phyloP scores from a whole-genome alignment of 2,888 invertebrate species.

The Saturnia pavonia region DNA sequence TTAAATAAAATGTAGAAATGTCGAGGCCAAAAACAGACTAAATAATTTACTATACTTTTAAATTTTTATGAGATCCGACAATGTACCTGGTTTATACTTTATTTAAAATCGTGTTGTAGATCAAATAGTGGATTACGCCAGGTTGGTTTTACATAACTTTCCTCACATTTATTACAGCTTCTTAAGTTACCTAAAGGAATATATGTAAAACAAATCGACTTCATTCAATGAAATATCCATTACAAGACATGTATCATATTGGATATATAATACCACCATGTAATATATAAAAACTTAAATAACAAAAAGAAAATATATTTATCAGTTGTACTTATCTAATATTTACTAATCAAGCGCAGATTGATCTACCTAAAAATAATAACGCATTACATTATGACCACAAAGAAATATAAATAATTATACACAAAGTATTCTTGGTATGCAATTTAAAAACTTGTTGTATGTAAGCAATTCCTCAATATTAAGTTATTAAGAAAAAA shows the following conservation, averaged over 20 bases:
- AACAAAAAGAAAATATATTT: not conserved
- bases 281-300: not conserved
- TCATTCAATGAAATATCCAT: not conserved
- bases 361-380: no score
- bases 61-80: not conserved
- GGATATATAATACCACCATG: not conserved
- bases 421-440: no score
- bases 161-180: not conserved
- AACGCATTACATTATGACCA: no score
- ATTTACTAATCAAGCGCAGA: no score
- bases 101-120: not conserved
- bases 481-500: not conserved
- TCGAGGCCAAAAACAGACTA: constrained; percentile 36
- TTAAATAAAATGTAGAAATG: constrained; percentile 40
- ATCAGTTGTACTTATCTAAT: no score
- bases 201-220: not conserved
- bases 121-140: not conserved
- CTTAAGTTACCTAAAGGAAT: not conserved
- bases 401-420: no score
- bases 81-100: not conserved
- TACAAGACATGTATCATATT: not conserved
- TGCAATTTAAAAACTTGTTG: no score
- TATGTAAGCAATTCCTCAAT: no score
- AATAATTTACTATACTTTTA: not conserved
- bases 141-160: not conserved